Evolutionary conservation across 2,113 vertebrate species (phyloP), one percentile per base, ranked within the genome.

Genomic region (Ophthalmolycus amberensis): DNA sequence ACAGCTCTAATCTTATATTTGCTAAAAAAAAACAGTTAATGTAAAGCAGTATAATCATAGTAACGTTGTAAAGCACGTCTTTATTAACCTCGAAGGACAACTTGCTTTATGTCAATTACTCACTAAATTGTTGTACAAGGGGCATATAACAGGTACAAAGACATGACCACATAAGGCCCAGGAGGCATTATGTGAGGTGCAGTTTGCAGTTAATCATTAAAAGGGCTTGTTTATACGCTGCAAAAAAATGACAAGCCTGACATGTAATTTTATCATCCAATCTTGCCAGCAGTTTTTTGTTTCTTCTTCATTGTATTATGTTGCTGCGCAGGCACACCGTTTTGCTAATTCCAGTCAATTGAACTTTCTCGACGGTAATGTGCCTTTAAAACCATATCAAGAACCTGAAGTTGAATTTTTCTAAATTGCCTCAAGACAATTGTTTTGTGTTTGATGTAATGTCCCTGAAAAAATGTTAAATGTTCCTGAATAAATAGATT

Each of bases 131-230:
- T 50, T 67, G 48, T 71, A 73, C 16, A 74, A 79, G 72, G 25
- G 62, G 82, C 71, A 72, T 54, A 48, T 64, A 66, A 75, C 56
- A 66, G 58, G 62, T 67, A 76, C 34, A 74, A 74, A 70, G 25
- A 65, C 58, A 60, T 59, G 18, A 64, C 46, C 66, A 56, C 7
- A 37, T 27, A 52, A 70, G 52, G 6, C 71, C 81, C 40, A 52
- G 64, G 54, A 64, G 74, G 37, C 69, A 22, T 74, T 71, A 50
- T 70, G 56, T 77, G 52, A 68, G 20, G 48, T 70, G 48, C 29
- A 66, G 50, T 71, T 67, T 70, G 42, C 18, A 66, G 50, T 66
- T 67, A 85, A 76, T 71, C 73, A 83, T 50, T 48, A 32, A 29
- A 65, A 77, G 60, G 54, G 58, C 15, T 54, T 67, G 71, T 73